A percentile compares a stretch with the other conserved stretches of the same genome.
phyloP scores from a whole-genome alignment of 2,113 vertebrate genomes.

The Erinaceus europaeus region DNA sequence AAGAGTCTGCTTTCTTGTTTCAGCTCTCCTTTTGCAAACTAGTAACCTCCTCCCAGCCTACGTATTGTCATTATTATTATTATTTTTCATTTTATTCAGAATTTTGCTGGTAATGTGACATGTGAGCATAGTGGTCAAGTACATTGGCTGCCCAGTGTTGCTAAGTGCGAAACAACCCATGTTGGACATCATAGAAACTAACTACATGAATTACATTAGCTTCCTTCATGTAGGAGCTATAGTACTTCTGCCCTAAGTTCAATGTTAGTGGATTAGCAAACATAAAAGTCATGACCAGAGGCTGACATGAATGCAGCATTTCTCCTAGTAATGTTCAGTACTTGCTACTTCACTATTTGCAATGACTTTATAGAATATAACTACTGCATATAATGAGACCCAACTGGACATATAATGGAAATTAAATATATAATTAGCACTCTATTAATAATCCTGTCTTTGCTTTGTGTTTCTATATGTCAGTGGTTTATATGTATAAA shows the following conservation, averaged over 20 bases:
- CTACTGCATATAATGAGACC: not conserved
- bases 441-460: not conserved
- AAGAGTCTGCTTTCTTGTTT: not conserved
- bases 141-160: not conserved
- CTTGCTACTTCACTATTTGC: not conserved
- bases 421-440: not conserved
- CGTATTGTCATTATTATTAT: not conserved
- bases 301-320: accelerated
- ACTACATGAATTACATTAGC: not conserved
- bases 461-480: not conserved
- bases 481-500: not conserved
- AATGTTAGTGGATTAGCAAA: not conserved
- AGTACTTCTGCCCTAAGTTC: not conserved
- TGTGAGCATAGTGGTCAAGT: not conserved
- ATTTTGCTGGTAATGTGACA: not conserved
- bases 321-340: not conserved
- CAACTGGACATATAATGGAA: not conserved
- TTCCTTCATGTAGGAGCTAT: not conserved
- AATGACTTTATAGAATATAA: not conserved
- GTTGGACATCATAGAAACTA: not conserved
- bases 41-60: not conserved
- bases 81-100: not conserved
- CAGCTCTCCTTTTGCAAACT: not conserved
- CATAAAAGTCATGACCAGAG: not conserved
- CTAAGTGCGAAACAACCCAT: not conserved